These are phyloP conservation scores for Caenorhabditis inopinata DNA, from an alignment of 1,140 invertebrate genomes.

Conservation along the genomic window DNA sequence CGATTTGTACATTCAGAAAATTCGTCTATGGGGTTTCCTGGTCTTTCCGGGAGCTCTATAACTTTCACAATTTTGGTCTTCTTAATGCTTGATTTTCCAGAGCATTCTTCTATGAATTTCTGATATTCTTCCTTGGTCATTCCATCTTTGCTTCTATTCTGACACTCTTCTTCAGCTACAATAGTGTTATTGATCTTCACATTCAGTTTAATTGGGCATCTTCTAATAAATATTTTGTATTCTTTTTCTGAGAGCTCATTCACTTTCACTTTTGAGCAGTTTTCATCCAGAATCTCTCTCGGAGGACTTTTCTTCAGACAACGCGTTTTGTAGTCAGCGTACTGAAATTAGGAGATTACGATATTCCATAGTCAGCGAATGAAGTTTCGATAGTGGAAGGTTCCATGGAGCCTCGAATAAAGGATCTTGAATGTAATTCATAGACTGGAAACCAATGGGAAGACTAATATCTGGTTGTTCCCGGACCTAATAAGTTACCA, in stretches of 20 bases:
- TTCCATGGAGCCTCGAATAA: no score
- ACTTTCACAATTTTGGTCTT: neutral
- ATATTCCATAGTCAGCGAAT: no score
- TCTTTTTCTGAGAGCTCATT: neutral
- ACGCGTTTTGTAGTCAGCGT: neutral
- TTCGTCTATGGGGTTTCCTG: neutral
- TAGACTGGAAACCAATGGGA: no score
- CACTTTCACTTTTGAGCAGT: neutral
- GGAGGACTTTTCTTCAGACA: neutral
- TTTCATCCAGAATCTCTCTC: neutral
- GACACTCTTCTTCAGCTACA: neutral
- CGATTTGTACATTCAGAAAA: no score
- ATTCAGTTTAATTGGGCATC: neutral
- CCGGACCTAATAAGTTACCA: no score
- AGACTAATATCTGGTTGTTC: no score
- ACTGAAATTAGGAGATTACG: neutral
- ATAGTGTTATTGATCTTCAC: neutral
- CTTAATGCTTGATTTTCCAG: neutral
- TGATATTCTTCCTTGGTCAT: constrained; percentile 4
- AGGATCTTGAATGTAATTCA: no score
- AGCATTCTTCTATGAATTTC: neutral
- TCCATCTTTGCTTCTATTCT: neutral
- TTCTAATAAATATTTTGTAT: neutral
- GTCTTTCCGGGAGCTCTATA: neutral
- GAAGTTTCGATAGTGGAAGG: no score